Evolutionary conservation across 2,113 vertebrate species (phyloP), one percentile per base, ranked within the genome.

Genomic region (Crotalus viridis): DNA sequence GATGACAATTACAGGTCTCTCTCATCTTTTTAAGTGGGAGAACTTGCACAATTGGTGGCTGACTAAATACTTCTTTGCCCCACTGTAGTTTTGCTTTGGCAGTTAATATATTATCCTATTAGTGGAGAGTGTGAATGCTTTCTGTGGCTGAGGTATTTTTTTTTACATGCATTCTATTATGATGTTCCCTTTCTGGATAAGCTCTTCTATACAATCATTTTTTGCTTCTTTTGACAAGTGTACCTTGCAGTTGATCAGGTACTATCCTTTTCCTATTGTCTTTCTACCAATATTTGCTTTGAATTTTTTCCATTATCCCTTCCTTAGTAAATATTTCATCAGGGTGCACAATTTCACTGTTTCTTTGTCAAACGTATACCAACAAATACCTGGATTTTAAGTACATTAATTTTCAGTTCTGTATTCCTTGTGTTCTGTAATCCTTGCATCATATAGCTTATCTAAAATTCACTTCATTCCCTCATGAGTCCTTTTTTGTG

Each of bases 31-130:
- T 39, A 39, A 39, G 39, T 39, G 39, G 39, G 39, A 39, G 39
- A 39, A 39, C 39, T 39, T 39, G 39, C 39, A 39, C 39, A 39
- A 39, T 39, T 39, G 39, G 39, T 39, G 39, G 39, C 39, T 39
- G 39, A 39, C 39, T 39, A 39, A 2, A 39, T 39, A 39, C 39
- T 39, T 39, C 2, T 39, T 39, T 39, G 39, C 39, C 39, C 39
- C 39, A 39, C 39, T 39, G 39, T 39, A 39, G 0, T 2, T 10
- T 46, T 92, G 52, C 6, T 2, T 59, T 69, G 6, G 51, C 15
- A 0, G 0, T 0, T 2, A 74, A 0, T 85, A 39, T 81, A 4
- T 2, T 22, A 4, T 0, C 10, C 21, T 5, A 43, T 1, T 12
- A 8, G 12, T 1, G 0, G 0, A 10, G 74, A 24, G 33, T 64